Base-by-base conservation (phyloP, 2,888 invertebrate genomes). In the Junonia oenone region DNA sequence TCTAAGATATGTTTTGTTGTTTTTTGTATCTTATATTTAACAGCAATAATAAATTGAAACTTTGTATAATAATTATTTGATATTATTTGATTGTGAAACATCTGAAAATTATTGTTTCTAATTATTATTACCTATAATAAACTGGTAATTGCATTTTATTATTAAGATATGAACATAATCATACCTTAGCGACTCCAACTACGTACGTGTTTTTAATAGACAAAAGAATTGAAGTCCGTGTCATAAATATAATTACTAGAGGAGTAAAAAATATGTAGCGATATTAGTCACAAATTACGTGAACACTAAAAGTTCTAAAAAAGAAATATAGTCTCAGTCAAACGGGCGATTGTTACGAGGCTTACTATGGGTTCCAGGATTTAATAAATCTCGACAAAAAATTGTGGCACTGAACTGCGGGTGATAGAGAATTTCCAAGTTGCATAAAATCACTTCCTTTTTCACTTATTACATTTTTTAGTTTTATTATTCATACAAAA, bases 251-350 rank as follows among this genome's bases (percentile, higher is more conserved):
- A 33, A 33, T 33, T 33, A 33, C 31, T 33, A 11, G n/a, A n/a
- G n/a, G 31, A 37, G 8, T 37, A 14, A 37, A 37, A 37, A 49
- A 40, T 6, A 43, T 54, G 40, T 54, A 45, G 22, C 14, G 8
- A 38, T 46, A 56, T 56, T 47, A 56, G 51, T 51, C 51, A 46
- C 45, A 47, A 56, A 40, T 51, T 40, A 51, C 45, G 46, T 51
- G 49, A 45, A 55, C 35, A 37, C 49, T 37, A 47, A 52, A 45
- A 26, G 45, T 45, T 40, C 40, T 38, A 38, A 51, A 47, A 56
- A 56, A 40, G 40, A 51, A 46, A 47, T 40, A 56, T 46, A 51
- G 29, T 40, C 46, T 51, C 31, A 46, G 52, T 53, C 52, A 51
- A 56, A 51, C 38, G 38, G 46, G 29, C 46, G 46, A 51, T 51